These are phyloP conservation scores for Reticulitermes speratus DNA, from an alignment of 1,140 invertebrate genomes.

Conservation along the genomic window DNA sequence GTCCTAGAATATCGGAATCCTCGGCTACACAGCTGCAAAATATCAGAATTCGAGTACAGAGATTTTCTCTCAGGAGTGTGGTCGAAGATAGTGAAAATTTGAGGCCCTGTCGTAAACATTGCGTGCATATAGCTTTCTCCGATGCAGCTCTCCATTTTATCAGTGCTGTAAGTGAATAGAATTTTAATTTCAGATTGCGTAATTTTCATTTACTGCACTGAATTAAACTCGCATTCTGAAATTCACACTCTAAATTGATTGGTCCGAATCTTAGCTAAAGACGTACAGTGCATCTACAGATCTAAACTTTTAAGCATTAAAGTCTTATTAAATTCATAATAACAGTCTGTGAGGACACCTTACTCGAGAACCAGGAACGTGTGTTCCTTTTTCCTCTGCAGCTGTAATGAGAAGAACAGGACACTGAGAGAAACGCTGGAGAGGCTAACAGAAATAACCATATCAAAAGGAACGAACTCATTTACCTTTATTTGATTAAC, in stretches of 20 bases:
- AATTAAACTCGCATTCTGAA: background rate
- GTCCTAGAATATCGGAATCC: too few species aligned
- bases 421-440: background rate
- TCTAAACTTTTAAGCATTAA: background rate
- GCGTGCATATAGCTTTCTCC: too few species aligned
- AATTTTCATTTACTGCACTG: background rate
- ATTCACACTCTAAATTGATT: background rate
- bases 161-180: too few species aligned
- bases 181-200: background rate
- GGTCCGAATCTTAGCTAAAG: background rate
- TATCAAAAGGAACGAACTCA: slow-evolving; percentile 24
- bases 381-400: background rate
- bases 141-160: too few species aligned
- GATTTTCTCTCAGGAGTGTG: too few species aligned
- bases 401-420: background rate
- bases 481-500: slow-evolving; percentile 27
- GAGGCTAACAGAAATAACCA: slow-evolving; percentile 20
- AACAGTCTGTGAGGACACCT: background rate
- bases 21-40: too few species aligned
- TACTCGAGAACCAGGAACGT: background rate
- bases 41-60: too few species aligned
- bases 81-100: too few species aligned
- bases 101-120: too few species aligned
- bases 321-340: background rate
- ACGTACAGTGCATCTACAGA: background rate